Percentiles rank a stretch among this genome's conserved stretches.
phyloP scores from a whole-genome alignment of 2,888 invertebrate genomes.

The Uropetala carovei region DNA sequence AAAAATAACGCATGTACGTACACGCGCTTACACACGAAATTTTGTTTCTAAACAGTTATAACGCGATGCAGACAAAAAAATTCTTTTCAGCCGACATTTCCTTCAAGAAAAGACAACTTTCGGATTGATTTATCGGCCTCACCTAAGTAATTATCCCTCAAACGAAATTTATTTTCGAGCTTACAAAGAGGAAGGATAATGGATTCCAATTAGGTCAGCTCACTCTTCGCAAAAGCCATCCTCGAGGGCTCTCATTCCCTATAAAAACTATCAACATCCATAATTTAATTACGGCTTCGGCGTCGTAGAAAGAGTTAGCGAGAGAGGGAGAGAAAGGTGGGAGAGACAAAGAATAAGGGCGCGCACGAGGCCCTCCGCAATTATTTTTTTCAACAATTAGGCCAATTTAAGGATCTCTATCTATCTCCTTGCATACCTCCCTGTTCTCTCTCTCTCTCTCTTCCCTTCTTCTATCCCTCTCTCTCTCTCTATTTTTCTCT shows the following conservation, averaged over 20 bases:
- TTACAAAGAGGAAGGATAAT: neutral
- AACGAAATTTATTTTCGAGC: conserved; percentile 8
- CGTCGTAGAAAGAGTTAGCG: neutral
- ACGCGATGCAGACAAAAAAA: neutral
- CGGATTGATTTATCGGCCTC: conserved; percentile 7
- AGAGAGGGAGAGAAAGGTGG: neutral
- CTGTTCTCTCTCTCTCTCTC: neutral
- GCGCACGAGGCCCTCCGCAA: neutral
- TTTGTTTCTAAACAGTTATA: too few species aligned
- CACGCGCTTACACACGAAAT: too few species aligned
- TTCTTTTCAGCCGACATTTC: neutral
- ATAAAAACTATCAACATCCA: conserved; percentile 23
- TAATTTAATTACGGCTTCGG: conserved; percentile 38
- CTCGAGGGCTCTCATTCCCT: neutral
- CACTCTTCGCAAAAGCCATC: conserved; percentile 9
- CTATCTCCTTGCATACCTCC: neutral
- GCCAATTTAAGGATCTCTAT: neutral
- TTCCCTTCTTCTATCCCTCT: neutral
- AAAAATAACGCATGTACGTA: too few species aligned
- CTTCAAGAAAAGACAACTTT: conserved; percentile 24
- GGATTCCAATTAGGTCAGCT: conserved; percentile 29
- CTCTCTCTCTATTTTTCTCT: neutral
- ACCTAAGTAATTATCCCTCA: conserved; percentile 34
- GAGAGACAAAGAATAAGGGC: neutral
- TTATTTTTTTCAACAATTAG: neutral